A percentile compares a stretch with the other conserved stretches of the same genome.
phyloP scores from a whole-genome alignment of 2,888 invertebrate genomes.

The Catotricha subobsoleta region DNA sequence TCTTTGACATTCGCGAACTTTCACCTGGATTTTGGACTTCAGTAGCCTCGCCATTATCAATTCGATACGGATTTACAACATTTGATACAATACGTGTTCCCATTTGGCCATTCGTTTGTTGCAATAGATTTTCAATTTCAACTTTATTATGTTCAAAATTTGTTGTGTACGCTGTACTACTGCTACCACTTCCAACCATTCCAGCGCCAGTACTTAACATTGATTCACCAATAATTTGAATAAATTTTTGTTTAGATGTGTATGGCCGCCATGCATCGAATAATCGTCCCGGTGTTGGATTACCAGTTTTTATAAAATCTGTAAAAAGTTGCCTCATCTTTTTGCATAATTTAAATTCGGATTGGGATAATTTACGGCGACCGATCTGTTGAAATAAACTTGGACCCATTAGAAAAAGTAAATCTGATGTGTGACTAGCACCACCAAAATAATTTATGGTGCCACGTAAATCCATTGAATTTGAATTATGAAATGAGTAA shows the following conservation, averaged over 20 bases:
- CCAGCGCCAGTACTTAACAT: constrained; percentile 3
- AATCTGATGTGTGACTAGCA: constrained; percentile 46
- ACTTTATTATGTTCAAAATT: constrained; percentile 17
- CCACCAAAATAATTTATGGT: constrained; percentile 31
- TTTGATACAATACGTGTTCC: constrained; percentile 9
- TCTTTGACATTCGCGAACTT: constrained; percentile 4
- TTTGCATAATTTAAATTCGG: constrained; percentile 39
- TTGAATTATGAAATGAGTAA: constrained; percentile 24
- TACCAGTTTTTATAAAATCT: constrained; percentile 36
- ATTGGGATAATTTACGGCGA: constrained; percentile 38
- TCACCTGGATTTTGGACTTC: constrained; percentile 1
- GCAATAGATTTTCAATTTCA: constrained; percentile 21
- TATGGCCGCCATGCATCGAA: constrained; percentile 43
- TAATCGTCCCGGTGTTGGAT: constrained; percentile 35
- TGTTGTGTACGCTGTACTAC: too few relatives aligned
- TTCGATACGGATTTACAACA: constrained; percentile 10
- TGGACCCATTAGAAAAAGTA: constrained; percentile 47
- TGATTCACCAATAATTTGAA: constrained; percentile 22
- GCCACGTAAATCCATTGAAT: constrained; percentile 29
- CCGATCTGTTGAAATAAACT: constrained; percentile 45
- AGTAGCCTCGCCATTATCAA: constrained; percentile 4
- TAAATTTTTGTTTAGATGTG: constrained; percentile 22
- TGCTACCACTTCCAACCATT: too few relatives aligned
- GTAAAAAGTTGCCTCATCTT: constrained; percentile 33
- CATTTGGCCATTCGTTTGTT: constrained; percentile 4